Conservation (phyloP, 2,113 vertebrate genomes). For the Oreochromis spilurus region DNA sequence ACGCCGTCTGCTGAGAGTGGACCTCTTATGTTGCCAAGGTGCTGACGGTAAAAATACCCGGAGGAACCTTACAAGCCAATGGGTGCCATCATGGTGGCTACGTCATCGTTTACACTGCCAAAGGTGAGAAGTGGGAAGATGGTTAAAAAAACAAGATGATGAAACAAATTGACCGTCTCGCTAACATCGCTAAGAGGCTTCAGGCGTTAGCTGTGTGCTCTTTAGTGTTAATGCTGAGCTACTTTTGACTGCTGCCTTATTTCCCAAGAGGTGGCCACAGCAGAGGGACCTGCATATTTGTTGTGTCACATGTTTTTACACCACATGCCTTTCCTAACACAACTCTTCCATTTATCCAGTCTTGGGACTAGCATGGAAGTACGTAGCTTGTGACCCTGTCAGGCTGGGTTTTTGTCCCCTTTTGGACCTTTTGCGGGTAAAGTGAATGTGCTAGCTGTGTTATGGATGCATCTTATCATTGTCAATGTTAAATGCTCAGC, state of each 20-base stretch:
- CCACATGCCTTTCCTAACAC: not conserved
- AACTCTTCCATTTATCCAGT: not conserved
- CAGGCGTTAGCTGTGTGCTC: not conserved
- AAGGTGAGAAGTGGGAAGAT: not conserved
- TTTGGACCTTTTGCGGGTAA: not conserved
- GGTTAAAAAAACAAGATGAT: not conserved
- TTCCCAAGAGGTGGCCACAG: not conserved
- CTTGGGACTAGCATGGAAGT: not conserved
- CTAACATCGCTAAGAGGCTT: not conserved
- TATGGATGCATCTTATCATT: not conserved
- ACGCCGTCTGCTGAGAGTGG: not conserved
- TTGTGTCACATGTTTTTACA: not conserved
- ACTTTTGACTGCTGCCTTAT: not conserved
- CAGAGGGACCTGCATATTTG: not conserved
- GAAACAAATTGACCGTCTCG: accelerated
- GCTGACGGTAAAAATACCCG: not conserved
- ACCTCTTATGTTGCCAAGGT: not conserved
- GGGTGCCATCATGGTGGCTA: not conserved
- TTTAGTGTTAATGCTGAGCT: not conserved
- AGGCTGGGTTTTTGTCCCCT: not conserved
- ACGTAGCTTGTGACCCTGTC: not conserved
- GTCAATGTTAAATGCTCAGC: not conserved
- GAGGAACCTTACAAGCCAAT: not conserved
- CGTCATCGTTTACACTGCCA: not conserved
- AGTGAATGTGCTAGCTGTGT: not conserved